Evolutionary conservation across 2,888 invertebrate genomes (phyloP), one percentile per base, ranked within the genome.

Genomic region (Mellilla xanthometata): DNA sequence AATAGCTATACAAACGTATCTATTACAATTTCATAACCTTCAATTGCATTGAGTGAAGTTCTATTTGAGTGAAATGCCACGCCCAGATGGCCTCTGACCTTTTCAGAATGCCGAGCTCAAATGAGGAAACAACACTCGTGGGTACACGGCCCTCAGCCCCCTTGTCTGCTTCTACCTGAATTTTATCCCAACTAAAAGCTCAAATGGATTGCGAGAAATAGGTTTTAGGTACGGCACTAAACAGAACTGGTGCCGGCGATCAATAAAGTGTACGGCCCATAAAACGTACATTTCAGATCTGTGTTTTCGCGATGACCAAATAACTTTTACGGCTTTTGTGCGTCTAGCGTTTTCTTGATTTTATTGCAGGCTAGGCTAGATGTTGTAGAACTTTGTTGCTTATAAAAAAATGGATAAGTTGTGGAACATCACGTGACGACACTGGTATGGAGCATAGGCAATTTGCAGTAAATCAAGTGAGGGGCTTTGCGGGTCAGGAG

Each of bases 401-500:
- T n/a, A 40, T 43, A 47, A 22, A 32, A 32, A 32, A 10, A 38
- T 43, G 19, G 28, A n/a, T n/a, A 22, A 10, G 26, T 10, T 3
- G 31, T 15, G 38, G 40, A 52, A 39, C 39, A 47, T 45, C 39
- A 39, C 47, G 42, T 45, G 45, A 49, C 24, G 23, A n/a, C 24
- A n/a, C 24, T 8, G 9, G n/a, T 26, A 34, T 34, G 13, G 27
- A 28, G 61, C 56, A 60, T 48, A 61, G 62, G 61, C 71, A 71
- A 76, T 76, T 72, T 77, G 71, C 75, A 75, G 70, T 77, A 75
- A 74, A 76, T 77, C 70, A 72, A 56, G 59, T 48, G 58, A 62
- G 31, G 59, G 54, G 55, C 51, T 44, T 35, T 46, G 46, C 41
- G 55, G 56, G 58, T 60, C 58, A 60, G 49, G 49, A 58, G 43